Evolutionary conservation across 1,140 invertebrate species (phyloP), one percentile per base, ranked within the genome.

Genomic region (Riptortus pedestris): DNA sequence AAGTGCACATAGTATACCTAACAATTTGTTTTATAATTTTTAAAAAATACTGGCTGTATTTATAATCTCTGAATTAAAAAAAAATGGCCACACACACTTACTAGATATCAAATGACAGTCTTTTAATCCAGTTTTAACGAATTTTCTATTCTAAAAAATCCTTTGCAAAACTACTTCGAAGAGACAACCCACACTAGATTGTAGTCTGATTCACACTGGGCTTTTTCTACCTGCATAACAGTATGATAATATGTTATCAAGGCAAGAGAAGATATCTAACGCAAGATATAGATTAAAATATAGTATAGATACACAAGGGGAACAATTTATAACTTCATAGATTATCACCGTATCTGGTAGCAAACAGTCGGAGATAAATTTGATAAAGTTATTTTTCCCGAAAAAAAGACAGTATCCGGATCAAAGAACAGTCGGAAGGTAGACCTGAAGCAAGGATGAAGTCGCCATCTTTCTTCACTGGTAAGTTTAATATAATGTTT

Each of bases 211-310:
- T 43, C 63, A 43, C 31, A 55, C 63, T 48, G 48, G 63, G 38
- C 57, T 26, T 64, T 51, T 55, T 26, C 55, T 64, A 64, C 63
- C 63, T 64, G 63, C 63, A 64, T 64, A 57, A 64, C 63, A 27
- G 63, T 55, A 66, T 66, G 60, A 66, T 66, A 66, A 62, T 62
- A 62, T 66, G 65, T 66, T 66, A 66, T 66, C 65, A 66, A 59
- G 60, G 60, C n/a, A n/a, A n/a, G 43, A 62, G 60, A 63, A 66
- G 65, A 66, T 66, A 66, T 66, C 61, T 63, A 58, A 62, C 60
- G 43, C 58, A 66, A 66, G 65, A 66, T 66, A 66, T 66, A 66
- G 65, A 66, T 66, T 66, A 66, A 66, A 66, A 66, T 66, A 66
- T 66, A 63, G 65, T 62, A 38, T 62, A 65, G 59, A 62, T 65